Percentiles rank a stretch among this genome's conserved stretches.
These are phyloP conservation scores for Phataginus tetradactyla DNA, from an alignment of 2,797 vertebrate genomes.

Conservation along the genomic window DNA sequence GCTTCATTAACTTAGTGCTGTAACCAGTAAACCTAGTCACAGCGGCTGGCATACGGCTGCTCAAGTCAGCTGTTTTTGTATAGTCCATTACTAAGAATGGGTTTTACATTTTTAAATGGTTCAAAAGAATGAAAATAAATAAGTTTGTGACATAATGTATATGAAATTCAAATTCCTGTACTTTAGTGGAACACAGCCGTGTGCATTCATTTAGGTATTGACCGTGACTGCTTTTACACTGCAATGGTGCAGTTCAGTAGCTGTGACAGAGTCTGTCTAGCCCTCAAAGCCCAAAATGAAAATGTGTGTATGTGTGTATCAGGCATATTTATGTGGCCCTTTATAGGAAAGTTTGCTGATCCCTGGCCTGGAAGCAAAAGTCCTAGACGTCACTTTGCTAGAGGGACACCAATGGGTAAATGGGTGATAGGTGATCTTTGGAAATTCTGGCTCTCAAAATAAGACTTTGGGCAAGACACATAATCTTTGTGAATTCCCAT, in stretches of 20 bases:
- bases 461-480: neutral
- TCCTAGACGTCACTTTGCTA: neutral
- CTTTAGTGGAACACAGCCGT: neutral
- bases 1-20: neutral
- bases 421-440: neutral
- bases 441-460: slow-evolving; percentile 15
- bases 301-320: neutral
- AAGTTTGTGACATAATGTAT: neutral
- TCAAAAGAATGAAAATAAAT: neutral
- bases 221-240: neutral
- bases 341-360: neutral
- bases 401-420: neutral
- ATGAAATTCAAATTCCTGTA: neutral
- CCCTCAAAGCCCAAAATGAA: neutral
- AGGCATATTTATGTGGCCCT: neutral
- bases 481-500: neutral
- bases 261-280: neutral
- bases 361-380: neutral
- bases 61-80: neutral
- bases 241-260: neutral
- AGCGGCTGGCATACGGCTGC: neutral
- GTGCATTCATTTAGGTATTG: neutral
- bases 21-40: neutral
- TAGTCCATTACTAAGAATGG: neutral
- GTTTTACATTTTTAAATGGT: neutral